A percentile compares a stretch with the other conserved stretches of the same genome.
Evolutionary conservation across 2,113 vertebrate species (phyloP).

Genomic region (Pycnonotus jocosus): DNA sequence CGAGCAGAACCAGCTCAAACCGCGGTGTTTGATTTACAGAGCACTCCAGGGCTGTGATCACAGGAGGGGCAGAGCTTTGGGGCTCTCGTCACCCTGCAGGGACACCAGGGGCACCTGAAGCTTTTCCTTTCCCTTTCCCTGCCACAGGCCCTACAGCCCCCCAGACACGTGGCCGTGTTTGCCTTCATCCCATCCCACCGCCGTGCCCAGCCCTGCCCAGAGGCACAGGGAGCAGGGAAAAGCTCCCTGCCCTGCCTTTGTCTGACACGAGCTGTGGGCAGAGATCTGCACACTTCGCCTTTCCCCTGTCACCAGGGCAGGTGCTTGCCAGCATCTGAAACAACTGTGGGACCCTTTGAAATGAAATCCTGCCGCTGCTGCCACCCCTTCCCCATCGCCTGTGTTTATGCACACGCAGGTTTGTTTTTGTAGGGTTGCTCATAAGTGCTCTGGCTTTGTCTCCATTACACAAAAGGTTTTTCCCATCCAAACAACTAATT

Average conservation of each 20-base stretch:
- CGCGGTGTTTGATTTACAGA: too few relatives aligned
- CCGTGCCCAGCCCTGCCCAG: background rate
- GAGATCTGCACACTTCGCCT: background rate
- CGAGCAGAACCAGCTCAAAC: background rate
- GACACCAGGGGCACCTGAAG: background rate
- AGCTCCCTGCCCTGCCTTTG: background rate
- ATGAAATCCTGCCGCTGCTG: background rate
- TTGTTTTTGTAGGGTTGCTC: slow-evolving; percentile 42
- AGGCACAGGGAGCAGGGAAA: background rate
- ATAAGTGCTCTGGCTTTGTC: slow-evolving; percentile 13
- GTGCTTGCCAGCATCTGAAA: background rate
- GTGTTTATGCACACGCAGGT: background rate
- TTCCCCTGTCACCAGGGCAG: background rate
- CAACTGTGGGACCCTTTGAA: background rate
- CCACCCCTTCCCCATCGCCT: background rate
- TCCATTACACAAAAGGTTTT: slow-evolving; percentile 14
- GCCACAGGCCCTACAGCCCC: background rate
- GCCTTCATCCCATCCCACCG: background rate
- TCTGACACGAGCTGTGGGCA: accelerated
- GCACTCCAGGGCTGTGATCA: accelerated
- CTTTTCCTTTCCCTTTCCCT: background rate
- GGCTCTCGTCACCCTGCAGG: slow-evolving; percentile 16
- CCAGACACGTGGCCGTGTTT: accelerated
- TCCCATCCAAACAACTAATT: slow-evolving; percentile 15
- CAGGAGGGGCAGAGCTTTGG: background rate